A percentile compares a stretch with the other conserved stretches of the same genome.
These are phyloP conservation scores for Rhynchopsitta pachyrhyncha DNA, from an alignment of 2,113 vertebrate species.

Conservation along the genomic window DNA sequence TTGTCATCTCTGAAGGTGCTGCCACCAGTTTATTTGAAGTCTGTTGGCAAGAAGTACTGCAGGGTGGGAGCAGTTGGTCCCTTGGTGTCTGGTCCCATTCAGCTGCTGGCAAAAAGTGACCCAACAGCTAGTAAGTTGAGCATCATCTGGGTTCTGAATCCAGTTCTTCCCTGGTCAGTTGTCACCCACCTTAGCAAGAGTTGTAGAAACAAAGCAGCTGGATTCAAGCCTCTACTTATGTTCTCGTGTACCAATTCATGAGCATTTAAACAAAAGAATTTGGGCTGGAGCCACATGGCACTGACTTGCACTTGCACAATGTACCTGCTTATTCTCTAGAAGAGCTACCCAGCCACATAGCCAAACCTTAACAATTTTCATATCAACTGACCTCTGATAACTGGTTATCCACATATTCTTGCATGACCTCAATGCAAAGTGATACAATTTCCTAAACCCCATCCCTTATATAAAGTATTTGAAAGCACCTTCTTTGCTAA, in stretches of 20 bases:
- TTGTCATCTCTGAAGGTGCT: neutral
- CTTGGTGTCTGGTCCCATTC: neutral
- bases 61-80: neutral
- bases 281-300: neutral
- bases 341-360: neutral
- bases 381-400: neutral
- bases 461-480: neutral
- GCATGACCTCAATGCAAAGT: neutral
- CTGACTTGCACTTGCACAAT: neutral
- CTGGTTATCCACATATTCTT: neutral
- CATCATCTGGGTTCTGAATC: neutral
- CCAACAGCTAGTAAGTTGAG: neutral
- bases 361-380: neutral
- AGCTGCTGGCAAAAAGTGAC: neutral
- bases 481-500: neutral
- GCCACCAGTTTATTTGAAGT: neutral
- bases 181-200: neutral
- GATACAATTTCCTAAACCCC: neutral
- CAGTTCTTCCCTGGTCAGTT: neutral
- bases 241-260: neutral
- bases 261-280: neutral
- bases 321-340: neutral
- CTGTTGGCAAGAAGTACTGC: neutral
- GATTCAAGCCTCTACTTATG: neutral
- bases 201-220: neutral